Percentiles rank a stretch among this genome's conserved stretches.
Evolutionary conservation across 2,797 vertebrate species (phyloP).

Genomic region (Fratercula arctica): DNA sequence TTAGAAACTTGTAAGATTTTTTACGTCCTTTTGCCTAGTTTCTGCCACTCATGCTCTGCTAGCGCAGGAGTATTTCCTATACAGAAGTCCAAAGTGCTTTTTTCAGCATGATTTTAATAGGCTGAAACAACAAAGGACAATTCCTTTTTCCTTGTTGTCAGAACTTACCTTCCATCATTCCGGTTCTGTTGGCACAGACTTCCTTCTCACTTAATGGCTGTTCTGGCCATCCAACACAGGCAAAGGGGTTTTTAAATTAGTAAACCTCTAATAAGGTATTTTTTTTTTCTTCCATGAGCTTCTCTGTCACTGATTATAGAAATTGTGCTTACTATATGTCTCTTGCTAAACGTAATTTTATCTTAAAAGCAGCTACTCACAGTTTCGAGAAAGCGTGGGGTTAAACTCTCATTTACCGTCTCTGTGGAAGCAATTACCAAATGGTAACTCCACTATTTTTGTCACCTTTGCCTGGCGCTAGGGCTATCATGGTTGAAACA

Average conservation of each 20-base stretch:
- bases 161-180: not conserved
- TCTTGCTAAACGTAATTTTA: not conserved
- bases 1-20: not conserved
- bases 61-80: not conserved
- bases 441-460: not conserved
- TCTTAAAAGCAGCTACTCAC: not conserved
- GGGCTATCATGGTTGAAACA: not conserved
- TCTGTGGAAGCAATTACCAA: not conserved
- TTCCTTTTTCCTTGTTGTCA: not conserved
- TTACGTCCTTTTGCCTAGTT: not conserved
- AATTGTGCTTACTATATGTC: not conserved
- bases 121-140: not conserved
- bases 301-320: not conserved
- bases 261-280: not conserved
- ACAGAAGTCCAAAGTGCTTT: not conserved
- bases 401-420: not conserved
- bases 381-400: not conserved
- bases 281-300: not conserved
- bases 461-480: not conserved
- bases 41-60: not conserved
- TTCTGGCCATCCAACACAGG: not conserved
- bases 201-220: not conserved
- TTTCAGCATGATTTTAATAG: not conserved
- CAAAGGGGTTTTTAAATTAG: accelerated
- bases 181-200: not conserved